Evolutionary conservation across 2,888 invertebrate species (phyloP), one percentile per base, ranked within the genome.

Genomic region (Muscina levida): DNA sequence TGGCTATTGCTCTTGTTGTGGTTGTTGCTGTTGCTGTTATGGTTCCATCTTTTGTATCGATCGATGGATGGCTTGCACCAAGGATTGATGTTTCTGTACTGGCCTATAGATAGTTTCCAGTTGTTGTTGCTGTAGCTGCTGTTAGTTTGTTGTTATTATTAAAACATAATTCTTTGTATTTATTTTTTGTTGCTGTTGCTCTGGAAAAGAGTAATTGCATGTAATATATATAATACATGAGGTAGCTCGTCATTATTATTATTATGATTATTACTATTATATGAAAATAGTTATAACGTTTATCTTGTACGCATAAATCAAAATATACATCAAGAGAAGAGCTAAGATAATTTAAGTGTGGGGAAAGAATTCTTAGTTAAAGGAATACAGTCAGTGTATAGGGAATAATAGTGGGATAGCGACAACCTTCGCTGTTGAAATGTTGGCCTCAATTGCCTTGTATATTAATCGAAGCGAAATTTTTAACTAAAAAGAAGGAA

Each of bases 241-340:
- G 5, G 13, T 62, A 62, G 62, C 42, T 42, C 10, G 22, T 39
- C 62, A 62, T 42, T 59, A 37, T 39, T 26, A n/a, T n/a, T n/a
- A n/a, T n/a, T 31, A 31, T 8, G 3, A 31, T 31, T 31, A 31
- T 31, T 31, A 31, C 31, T 31, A 31, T 31, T 31, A 31, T 31
- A 31, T 31, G 13, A 59, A 59, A 31, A 17, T 59, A 59, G 62
- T 22, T 62, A 77, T 77, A 74, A 72, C 74, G 75, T 75, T 77
- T 77, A 77, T 81, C 81, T 81, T 62, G 68, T 75, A 74, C 72
- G 59, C 62, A 77, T 81, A 75, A 77, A 81, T 81, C 81, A 81
- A 11, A 42, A 59, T 53, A 13, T 17, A 19, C 26, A 39, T 26
- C 31, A 11, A n/a, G n/a, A n/a, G 19, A 59, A 31, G 59, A 37